Percentiles rank a stretch among this genome's conserved stretches.
Evolutionary conservation across 1,140 invertebrate species (phyloP).

Genomic region (Drosophila lacteicornis): DNA sequence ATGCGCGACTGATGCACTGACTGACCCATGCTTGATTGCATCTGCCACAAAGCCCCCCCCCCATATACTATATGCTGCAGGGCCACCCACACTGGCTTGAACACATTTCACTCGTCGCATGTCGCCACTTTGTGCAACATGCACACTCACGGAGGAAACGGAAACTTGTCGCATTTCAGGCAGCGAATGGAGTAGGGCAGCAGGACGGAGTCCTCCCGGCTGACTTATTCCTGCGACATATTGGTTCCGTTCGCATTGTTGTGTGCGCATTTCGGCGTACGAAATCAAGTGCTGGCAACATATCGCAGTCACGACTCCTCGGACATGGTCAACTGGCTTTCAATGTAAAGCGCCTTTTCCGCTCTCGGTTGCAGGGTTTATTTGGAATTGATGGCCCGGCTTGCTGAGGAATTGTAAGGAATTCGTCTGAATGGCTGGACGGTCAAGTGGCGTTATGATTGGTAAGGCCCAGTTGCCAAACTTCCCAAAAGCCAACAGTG

Average conservation of each 20-base stretch:
- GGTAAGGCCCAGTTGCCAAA: slow-evolving; percentile 39
- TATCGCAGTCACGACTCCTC: slow-evolving; percentile 42
- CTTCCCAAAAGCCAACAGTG: slow-evolving; percentile 4
- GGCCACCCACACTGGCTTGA: slow-evolving; percentile 8
- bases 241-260: slow-evolving; percentile 57
- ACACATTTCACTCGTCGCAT: slow-evolving; percentile 45
- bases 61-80: neutral
- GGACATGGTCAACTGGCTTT: slow-evolving; percentile 45
- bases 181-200: neutral
- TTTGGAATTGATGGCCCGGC: slow-evolving; percentile 33
- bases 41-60: slow-evolving; percentile 25
- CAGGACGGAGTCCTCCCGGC: slow-evolving; percentile 7
- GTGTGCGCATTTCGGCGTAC: slow-evolving; percentile 48
- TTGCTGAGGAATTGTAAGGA: slow-evolving; percentile 22
- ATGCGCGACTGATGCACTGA: slow-evolving; percentile 11
- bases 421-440: slow-evolving; percentile 26
- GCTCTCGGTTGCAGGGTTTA: slow-evolving; percentile 28
- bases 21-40: slow-evolving; percentile 41
- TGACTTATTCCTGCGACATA: slow-evolving; percentile 49
- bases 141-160: slow-evolving; percentile 48
- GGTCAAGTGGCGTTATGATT: slow-evolving; percentile 40
- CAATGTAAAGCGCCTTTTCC: slow-evolving; percentile 24
- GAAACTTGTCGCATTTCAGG: slow-evolving; percentile 54
- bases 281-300: slow-evolving; percentile 58
- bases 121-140: slow-evolving; percentile 59